A percentile compares a stretch with the other conserved stretches of the same genome.
phyloP scores from a whole-genome alignment of 2,113 vertebrate species.

The Fregata magnificens region DNA sequence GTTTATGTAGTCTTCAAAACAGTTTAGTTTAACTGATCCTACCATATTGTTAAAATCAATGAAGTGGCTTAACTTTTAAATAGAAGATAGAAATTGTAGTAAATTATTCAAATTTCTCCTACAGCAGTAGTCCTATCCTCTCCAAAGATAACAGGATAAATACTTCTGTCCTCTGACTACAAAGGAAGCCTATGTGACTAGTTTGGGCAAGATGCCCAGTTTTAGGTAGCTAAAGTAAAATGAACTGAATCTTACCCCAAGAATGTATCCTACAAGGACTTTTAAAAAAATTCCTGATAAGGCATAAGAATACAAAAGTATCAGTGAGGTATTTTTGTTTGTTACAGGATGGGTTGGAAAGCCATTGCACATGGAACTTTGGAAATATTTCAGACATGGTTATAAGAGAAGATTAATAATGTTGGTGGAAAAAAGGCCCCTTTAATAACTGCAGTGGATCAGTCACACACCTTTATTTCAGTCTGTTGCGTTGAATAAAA shows the following conservation, averaged over 20 bases:
- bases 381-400: conserved; percentile 41
- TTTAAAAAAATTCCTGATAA: not conserved
- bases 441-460: conserved; percentile 25
- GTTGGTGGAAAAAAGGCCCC: not conserved
- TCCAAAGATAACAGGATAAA: not conserved
- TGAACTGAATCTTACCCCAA: not conserved
- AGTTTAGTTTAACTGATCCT: not conserved
- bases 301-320: not conserved
- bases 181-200: not conserved
- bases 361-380: conserved; percentile 10
- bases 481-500: conserved; percentile 32
- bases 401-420: conserved; percentile 10
- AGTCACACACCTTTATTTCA: conserved; percentile 39
- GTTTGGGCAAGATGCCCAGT: not conserved
- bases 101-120: not conserved
- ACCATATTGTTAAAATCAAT: not conserved
- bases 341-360: not conserved
- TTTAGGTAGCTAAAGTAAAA: not conserved
- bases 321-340: not conserved
- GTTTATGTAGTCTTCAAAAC: not conserved
- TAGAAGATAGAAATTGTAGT: not conserved
- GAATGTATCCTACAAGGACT: not conserved
- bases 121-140: not conserved
- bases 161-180: not conserved
- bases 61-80: not conserved